These are phyloP conservation scores for Ictalurus furcatus DNA, from an alignment of 2,113 vertebrate species.

Conservation along the genomic window DNA sequence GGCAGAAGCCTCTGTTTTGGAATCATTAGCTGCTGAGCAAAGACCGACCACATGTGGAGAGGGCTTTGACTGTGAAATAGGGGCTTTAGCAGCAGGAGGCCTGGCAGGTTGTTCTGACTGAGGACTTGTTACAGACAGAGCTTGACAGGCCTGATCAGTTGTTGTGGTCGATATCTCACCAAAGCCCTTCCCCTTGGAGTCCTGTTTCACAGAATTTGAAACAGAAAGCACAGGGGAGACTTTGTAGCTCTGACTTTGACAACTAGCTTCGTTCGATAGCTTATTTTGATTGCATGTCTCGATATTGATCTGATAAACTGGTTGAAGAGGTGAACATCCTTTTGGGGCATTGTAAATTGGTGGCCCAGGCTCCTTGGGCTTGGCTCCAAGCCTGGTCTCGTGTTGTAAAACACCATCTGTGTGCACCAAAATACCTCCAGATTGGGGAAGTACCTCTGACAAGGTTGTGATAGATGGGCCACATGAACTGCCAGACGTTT, in stretches of 20 bases:
- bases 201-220: constrained; percentile 14
- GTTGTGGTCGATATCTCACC: neutral
- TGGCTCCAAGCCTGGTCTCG: constrained; percentile 56
- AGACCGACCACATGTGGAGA: constrained; percentile 42
- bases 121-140: constrained; percentile 45
- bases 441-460: constrained; percentile 31
- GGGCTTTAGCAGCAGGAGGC: constrained; percentile 49
- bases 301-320: constrained; percentile 72
- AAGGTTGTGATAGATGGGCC: neutral
- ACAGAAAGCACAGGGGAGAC: neutral
- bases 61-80: constrained; percentile 52
- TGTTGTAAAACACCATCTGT: constrained; percentile 55
- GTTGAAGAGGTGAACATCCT: constrained; percentile 60
- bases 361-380: constrained; percentile 55
- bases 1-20: constrained; percentile 55
- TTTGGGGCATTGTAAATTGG: constrained; percentile 60
- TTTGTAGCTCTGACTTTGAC: constrained; percentile 37
- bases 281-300: constrained; percentile 55
- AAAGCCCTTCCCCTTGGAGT: constrained; percentile 18
- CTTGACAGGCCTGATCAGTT: constrained; percentile 24
- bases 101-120: constrained; percentile 52
- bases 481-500: constrained; percentile 8
- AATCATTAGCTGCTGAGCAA: constrained; percentile 25
- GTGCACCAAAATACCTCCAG: constrained; percentile 45
- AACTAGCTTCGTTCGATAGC: constrained; percentile 18